Conservation (phyloP, 2,888 invertebrate genomes). For the Heteromurus nitidus region DNA sequence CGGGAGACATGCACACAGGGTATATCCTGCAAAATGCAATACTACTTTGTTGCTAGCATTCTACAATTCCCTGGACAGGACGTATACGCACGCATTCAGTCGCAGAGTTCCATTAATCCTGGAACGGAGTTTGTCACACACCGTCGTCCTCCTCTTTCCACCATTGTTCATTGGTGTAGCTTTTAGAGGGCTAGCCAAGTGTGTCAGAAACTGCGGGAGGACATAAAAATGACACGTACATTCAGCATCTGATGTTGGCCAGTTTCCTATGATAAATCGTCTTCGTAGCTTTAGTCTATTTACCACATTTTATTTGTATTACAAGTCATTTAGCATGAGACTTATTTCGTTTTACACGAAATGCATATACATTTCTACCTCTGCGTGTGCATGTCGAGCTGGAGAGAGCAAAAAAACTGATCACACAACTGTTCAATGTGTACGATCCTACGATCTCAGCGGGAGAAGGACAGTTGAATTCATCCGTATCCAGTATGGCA, state of each 20-base stretch:
- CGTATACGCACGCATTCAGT: constrained; percentile 8
- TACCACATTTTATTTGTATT: constrained; percentile 42
- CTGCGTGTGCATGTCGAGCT: too few relatives aligned
- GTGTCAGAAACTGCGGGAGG: constrained; percentile 26
- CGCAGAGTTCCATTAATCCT: constrained; percentile 20
- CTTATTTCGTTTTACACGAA: neutral
- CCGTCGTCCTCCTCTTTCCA: neutral
- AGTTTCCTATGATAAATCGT: constrained; percentile 46
- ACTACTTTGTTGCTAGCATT: too few relatives aligned
- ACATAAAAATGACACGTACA: constrained; percentile 47
- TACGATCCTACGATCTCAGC: too few relatives aligned
- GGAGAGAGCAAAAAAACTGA: too few relatives aligned
- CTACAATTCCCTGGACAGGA: constrained; percentile 36
- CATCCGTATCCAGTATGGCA: neutral
- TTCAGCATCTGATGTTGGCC: constrained; percentile 34
- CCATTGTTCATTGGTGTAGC: neutral
- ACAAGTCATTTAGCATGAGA: constrained; percentile 29
- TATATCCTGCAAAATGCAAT: too few relatives aligned
- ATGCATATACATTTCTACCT: too few relatives aligned
- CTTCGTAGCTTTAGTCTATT: constrained; percentile 38
- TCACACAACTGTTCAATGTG: too few relatives aligned
- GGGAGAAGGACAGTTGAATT: neutral
- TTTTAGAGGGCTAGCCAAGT: constrained; percentile 13
- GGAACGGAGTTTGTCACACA: constrained; percentile 6
- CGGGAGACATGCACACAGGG: too few relatives aligned